Base-by-base conservation (phyloP, 2,797 vertebrate species). In the Buphagus erythrorhynchus region DNA sequence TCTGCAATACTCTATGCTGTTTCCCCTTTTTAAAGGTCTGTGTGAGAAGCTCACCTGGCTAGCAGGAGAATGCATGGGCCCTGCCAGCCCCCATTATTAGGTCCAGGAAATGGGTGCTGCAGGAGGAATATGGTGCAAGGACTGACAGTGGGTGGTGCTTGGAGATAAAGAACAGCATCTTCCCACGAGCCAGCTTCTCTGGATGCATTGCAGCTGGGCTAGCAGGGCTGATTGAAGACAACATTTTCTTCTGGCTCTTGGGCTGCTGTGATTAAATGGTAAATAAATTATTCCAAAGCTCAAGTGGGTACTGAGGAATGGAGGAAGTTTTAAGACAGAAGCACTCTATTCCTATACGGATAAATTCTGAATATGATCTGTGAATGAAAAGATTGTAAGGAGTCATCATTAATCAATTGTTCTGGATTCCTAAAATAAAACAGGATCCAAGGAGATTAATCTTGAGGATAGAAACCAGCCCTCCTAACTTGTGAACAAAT, bases 101-200 rank as follows among this genome's bases (percentile, higher is more conserved):
- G 21, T 57, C 8, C 33, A 26, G 84, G 49, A 77, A 61, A 15
- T 11, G 61, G 35, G 12, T 54, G 58, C 55, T 42, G 28, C 29
- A 4, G 54, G 11, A 42, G 62, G 18, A 11, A 25, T 18, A 1
- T 4, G 26, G 29, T 3, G 0, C 5, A 22, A 36, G 40, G 33
- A 2, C 19, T 63, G 43, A 3, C 25, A 16, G 25, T 29, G 20
- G 7, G 21, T 20, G 22, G 12, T 31, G 17, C 58, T 67, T 42
- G 48, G 45, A 88, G 35, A 16, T 40, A 8, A 43, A 28, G 22
- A 78, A 16, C 22, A 29, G 43, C n/a, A 13, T 55, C 62, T 78
- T 55, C 49, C 12, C 26, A 24, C 0, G 0, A 78, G 25, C n/a
- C 45, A 28, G 16, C 31, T 36, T 33, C 51, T 45, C 31, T 38